Evolutionary conservation across 2,888 invertebrate genomes (phyloP), one percentile per base, ranked within the genome.

Genomic region (Microplitis deprimator): DNA sequence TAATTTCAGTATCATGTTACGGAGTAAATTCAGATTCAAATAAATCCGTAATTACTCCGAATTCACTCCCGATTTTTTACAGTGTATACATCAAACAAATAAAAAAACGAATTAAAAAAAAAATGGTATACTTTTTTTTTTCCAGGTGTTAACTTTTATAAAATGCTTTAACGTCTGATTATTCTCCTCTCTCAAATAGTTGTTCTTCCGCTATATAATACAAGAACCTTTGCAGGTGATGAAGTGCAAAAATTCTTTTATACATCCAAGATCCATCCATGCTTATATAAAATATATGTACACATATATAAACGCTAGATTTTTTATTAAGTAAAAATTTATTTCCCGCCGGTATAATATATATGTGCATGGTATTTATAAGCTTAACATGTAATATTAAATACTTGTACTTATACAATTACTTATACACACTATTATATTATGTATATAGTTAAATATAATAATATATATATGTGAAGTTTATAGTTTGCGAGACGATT

Each of bases 171-270:
- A 13, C 65, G 17, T 65, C 13, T 20, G 29, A 65, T 29, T 65
- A 65, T 50, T 13, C 50, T 50, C 38, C 50, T 50, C 67, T 41
- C 50, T 62, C 72, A 17, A 16, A 62, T 62, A 16, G 62, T 62
- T 16, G 62, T 17, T 16, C 29, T 65, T 29, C 29, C 20, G 29
- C 29, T 29, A 16, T 62, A 62, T 62, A 50, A 50, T 50, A 62
- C n/a, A 62, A 68, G 73, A 41, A 61, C 69, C 69, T 65, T 73
- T 73, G 65, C 77, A 77, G 77, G 70, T 77, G 70, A 41, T 73
- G 64, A 74, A 65, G 69, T 64, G 73, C 68, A 73, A 69, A 59
- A 77, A 70, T 50, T 64, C 17, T 29, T 39, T 60, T 73, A 68
- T 72, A 60, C 62, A 29, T 64, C 65, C 39, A n/a, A n/a, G 6